Conservation (phyloP, 2,113 vertebrate genomes). For the Podocnemis expansa region DNA sequence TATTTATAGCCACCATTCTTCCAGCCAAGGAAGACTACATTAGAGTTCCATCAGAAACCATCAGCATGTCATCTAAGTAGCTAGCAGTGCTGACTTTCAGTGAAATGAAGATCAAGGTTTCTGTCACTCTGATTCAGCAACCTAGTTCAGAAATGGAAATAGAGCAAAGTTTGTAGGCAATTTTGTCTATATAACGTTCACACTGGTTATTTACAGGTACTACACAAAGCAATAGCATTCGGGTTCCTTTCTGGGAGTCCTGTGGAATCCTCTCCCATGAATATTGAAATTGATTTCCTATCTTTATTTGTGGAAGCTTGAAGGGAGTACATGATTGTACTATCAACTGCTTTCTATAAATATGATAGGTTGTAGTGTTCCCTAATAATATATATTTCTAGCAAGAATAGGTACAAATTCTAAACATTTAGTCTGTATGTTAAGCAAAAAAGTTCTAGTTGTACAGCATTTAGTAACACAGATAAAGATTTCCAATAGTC, state of each 20-base stretch:
- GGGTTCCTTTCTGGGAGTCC: neutral
- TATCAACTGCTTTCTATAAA: constrained; percentile 11
- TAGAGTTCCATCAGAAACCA: neutral
- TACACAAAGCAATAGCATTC: constrained; percentile 23
- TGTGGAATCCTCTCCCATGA: constrained; percentile 51
- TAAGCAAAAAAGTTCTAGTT: constrained; percentile 7
- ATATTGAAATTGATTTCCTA: constrained; percentile 60
- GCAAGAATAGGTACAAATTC: constrained; percentile 25
- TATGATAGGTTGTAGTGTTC: neutral
- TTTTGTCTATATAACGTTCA: constrained; percentile 42
- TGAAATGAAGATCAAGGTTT: neutral
- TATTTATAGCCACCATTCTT: neutral
- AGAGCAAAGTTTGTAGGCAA: neutral
- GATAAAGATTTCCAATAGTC: constrained; percentile 2
- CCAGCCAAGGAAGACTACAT: neutral
- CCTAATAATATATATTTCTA: constrained; percentile 3
- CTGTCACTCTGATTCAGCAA: neutral
- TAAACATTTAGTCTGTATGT: neutral
- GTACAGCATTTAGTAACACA: neutral
- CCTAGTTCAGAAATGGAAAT: neutral
- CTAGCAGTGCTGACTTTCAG: neutral
- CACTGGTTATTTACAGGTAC: neutral
- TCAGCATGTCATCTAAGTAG: neutral
- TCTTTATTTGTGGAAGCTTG: constrained; percentile 34
- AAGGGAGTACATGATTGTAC: constrained; percentile 36